Conservation (phyloP, 2,888 invertebrate species). For the Cyclophora punctaria region DNA sequence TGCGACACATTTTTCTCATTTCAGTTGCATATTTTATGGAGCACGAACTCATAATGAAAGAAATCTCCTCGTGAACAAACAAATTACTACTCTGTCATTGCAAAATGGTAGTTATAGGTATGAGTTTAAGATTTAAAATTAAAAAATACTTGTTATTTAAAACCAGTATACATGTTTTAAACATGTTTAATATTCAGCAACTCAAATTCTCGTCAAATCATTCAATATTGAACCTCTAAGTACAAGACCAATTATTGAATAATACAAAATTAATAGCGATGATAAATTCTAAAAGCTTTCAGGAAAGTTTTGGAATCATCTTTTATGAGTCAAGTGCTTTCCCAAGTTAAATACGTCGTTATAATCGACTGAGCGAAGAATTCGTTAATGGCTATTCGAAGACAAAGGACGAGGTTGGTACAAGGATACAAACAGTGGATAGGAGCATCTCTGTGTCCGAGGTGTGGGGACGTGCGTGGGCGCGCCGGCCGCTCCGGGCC, state of each 20-base stretch:
- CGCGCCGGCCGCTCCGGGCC: slow-evolving; percentile 55
- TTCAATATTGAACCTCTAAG: no score
- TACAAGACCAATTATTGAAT: slow-evolving; percentile 18
- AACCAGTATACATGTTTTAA: no score
- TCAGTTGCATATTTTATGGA: slow-evolving; percentile 70
- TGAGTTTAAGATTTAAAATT: slow-evolving; percentile 11
- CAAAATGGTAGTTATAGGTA: slow-evolving; percentile 27
- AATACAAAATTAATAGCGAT: slow-evolving; percentile 16
- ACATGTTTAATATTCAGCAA: slow-evolving; percentile 17
- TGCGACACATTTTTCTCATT: slow-evolving; percentile 72
- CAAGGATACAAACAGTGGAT: slow-evolving; percentile 24
- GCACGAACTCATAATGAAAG: slow-evolving; percentile 64
- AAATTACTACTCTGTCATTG: slow-evolving; percentile 53
- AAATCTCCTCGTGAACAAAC: slow-evolving; percentile 54
- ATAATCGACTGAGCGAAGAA: slow-evolving; percentile 20
- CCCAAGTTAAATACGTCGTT: slow-evolving; percentile 20
- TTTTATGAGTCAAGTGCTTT: slow-evolving; percentile 24
- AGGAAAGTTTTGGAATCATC: slow-evolving; percentile 19
- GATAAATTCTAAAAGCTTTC: slow-evolving; percentile 15
- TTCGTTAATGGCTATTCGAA: slow-evolving; percentile 23
- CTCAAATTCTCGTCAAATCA: slow-evolving; percentile 26
- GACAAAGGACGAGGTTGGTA: slow-evolving; percentile 25
- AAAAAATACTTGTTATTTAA: background rate
- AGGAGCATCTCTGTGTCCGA: slow-evolving; percentile 25
- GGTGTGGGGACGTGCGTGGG: slow-evolving; percentile 32